A percentile compares a stretch with the other conserved stretches of the same genome.
phyloP scores from a whole-genome alignment of 2,888 invertebrate species.

The Taenaris catops region DNA sequence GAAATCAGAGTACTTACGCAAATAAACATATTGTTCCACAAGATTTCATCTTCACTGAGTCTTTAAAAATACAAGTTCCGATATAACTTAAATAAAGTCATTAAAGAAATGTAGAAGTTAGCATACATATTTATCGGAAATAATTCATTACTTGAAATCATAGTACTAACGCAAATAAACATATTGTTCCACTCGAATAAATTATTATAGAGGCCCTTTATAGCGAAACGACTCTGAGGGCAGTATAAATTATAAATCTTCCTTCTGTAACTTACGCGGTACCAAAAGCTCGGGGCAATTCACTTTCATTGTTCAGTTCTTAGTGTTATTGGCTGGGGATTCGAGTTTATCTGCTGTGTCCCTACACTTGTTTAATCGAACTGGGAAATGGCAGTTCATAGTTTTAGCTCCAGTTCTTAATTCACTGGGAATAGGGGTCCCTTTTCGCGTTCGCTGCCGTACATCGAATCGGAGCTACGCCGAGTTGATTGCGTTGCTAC shows the following conservation, averaged over 20 bases:
- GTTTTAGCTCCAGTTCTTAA: slow-evolving; percentile 3
- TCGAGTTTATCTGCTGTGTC: slow-evolving; percentile 10
- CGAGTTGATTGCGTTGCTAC: slow-evolving; percentile 10
- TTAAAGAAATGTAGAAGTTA: too few species aligned
- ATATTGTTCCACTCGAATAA: too few species aligned
- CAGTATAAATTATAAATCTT: slow-evolving; percentile 9
- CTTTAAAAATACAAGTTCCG: too few species aligned
- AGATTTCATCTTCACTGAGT: neutral
- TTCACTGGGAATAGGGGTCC: slow-evolving; percentile 2
- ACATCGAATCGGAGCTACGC: slow-evolving; percentile 7
- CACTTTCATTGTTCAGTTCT: slow-evolving; percentile 11
- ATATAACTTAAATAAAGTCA: too few species aligned
- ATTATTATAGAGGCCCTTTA: slow-evolving; percentile 1
- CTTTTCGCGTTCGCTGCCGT: neutral
- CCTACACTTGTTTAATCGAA: slow-evolving; percentile 13
- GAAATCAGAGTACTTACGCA: too few species aligned
- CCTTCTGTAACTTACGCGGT: slow-evolving; percentile 9
- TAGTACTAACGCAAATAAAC: too few species aligned
- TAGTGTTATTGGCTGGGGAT: slow-evolving; percentile 13
- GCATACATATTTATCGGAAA: too few species aligned
- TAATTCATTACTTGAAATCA: too few species aligned
- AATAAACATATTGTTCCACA: too few species aligned
- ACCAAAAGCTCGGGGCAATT: slow-evolving; percentile 3
- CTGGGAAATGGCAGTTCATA: slow-evolving; percentile 8
- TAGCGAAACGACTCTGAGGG: neutral